Evolutionary conservation across 2,113 vertebrate genomes (phyloP).

Genomic region (Verasper variegatus): DNA sequence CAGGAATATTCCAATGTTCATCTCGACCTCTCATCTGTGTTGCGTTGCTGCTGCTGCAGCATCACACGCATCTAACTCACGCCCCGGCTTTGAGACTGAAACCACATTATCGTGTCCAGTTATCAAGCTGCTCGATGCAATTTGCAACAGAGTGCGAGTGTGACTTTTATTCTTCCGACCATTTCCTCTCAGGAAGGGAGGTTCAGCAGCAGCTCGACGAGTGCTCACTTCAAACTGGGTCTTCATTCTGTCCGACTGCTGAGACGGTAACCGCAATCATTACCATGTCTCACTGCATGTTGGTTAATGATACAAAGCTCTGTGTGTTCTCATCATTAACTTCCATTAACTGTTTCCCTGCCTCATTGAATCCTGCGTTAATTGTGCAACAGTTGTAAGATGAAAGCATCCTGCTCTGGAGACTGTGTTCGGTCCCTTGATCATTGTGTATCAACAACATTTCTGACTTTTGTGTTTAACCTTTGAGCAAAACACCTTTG

Average conservation of each 20-base stretch:
- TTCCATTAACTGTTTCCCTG: slow-evolving; percentile 76
- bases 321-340: slow-evolving; percentile 76
- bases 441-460: slow-evolving; percentile 25
- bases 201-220: background rate
- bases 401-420: slow-evolving; percentile 53
- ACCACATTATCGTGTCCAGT: slow-evolving; percentile 10
- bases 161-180: slow-evolving; percentile 5
- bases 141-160: background rate
- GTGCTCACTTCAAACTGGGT: slow-evolving; percentile 16
- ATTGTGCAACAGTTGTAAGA: slow-evolving; percentile 69
- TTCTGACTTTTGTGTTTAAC: slow-evolving; percentile 3
- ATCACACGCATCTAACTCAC: background rate
- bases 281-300: slow-evolving; percentile 73
- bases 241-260: slow-evolving; percentile 32
- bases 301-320: slow-evolving; percentile 77
- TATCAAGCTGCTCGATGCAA: background rate
- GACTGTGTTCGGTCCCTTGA: slow-evolving; percentile 20
- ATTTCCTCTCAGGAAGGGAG: background rate
- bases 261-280: slow-evolving; percentile 59
- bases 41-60: background rate
- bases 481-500: slow-evolving; percentile 16
- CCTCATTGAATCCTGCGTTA: slow-evolving; percentile 71
- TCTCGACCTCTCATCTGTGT: background rate
- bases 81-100: background rate
- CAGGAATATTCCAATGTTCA: background rate